phyloP scores from a whole-genome alignment of 2,888 invertebrate genomes.

The Patella caerulea region DNA sequence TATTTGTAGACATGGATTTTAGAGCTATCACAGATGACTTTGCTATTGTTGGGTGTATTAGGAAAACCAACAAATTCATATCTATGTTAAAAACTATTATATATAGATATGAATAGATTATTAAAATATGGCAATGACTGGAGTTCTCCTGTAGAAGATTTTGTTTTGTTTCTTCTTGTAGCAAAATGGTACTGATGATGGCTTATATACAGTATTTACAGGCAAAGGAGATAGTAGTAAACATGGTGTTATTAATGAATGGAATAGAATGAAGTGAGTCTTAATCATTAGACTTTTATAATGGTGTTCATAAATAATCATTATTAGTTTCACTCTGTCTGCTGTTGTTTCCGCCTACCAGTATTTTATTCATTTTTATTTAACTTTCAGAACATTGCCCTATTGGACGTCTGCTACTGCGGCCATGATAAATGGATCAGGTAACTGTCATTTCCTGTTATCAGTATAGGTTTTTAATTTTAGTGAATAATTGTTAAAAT shows the following conservation, averaged over 20 bases:
- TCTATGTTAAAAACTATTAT: no score
- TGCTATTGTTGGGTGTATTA: no score
- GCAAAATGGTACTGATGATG: slow-evolving; percentile 82
- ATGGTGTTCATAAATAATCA: no score
- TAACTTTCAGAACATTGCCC: slow-evolving; percentile 46
- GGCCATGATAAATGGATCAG: slow-evolving; percentile 68
- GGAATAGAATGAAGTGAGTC: not conserved
- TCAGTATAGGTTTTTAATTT: not conserved
- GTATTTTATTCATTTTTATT: slow-evolving; percentile 24
- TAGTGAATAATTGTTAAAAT: no score
- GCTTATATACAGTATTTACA: slow-evolving; percentile 81
- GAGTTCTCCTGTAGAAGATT: not conserved
- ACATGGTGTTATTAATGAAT: not conserved
- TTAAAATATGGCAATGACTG: not conserved
- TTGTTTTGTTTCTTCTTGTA: slow-evolving; percentile 66
- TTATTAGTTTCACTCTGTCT: no score
- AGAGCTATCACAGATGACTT: no score
- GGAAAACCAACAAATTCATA: no score
- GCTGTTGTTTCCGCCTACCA: not conserved
- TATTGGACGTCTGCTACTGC: slow-evolving; percentile 60
- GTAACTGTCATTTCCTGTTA: slow-evolving; percentile 35
- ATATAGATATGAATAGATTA: no score
- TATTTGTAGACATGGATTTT: no score
- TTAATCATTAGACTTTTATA: no score
- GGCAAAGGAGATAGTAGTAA: slow-evolving; percentile 76